Evolutionary conservation across 2,888 invertebrate species (phyloP), one percentile per base, ranked within the genome.

Genomic region (Morinoia aosen): DNA sequence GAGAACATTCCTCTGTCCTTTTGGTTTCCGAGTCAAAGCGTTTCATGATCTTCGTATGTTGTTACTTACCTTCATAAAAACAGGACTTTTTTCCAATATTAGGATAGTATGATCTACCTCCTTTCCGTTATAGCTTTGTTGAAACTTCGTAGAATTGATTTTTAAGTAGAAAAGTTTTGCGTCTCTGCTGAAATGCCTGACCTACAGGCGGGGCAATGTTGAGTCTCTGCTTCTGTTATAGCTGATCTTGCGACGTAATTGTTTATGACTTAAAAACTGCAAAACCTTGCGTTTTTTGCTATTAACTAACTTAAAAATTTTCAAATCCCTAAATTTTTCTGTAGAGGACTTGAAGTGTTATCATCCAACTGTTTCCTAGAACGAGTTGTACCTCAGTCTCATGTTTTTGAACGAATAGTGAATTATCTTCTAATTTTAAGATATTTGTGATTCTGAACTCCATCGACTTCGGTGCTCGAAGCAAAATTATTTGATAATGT

Each of bases 341-440:
- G 16, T 33, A 10, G 33, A 76, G 33, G 25, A 25, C 76, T 33
- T 25, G 76, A 76, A 76, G 8, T 19, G 16, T 10, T 25, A 76
- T 33, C 76, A 76, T 8, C 76, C 33, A 10, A 33, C 25, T 76
- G 8, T 76, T 19, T 33, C 19, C 25, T 76, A 76, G 19, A 61
- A 16, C 76, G 19, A 76, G 33, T 76, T 76, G 19, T 76, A 76
- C 10, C 25, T 76, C 64, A 64, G 10, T 76, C 25, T 76, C 76
- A 1, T 76, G 25, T 76, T 76, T 76, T 76, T 76, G 76, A 76
- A 76, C 25, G 76, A 76, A 19, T 76, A 33, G 33, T 76, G 16
- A 76, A 76, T 76, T 76, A 76, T 76, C 76, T 76, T 76, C 76
- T 76, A 76, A 76, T 76, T 76, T 76, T 76, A 76, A 76, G 76